Evolutionary conservation across 2,888 invertebrate species (phyloP), one percentile per base, ranked within the genome.

Genomic region (Idaea aversata): DNA sequence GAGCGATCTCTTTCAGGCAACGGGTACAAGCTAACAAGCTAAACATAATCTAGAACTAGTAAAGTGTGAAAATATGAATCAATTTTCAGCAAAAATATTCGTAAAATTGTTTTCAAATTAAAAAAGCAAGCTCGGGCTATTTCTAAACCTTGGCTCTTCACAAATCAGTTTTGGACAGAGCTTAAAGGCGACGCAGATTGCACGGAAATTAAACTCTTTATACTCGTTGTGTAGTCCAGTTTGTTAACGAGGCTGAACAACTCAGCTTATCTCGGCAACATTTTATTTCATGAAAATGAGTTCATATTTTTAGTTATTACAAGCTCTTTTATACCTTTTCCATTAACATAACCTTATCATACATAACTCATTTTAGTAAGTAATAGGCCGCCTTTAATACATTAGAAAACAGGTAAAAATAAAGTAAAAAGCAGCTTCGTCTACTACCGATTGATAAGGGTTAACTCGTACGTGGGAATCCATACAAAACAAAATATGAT

Each of bases 131-230:
- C 47, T 3, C 3, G 25, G 3, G 47, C 36, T 36, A 1, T 36
- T 7, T 5, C 6, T 47, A 13, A 47, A 7, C 47, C 47, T 47
- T 7, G 10, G 13, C 47, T 47, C 13, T 47, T 25, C 25, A 25
- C 25, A 25, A 25, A 25, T 25, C 25, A 25, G 25, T 25, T 25
- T 25, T 25, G 25, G 25, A 25, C 25, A 25, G 25, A 25, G 25
- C 25, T 25, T 47, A 47, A 13, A 13, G 3, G 47, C 13, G 10
- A 47, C 47, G 10, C 47, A 47, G 47, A 47, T 47, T 47, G 47
- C 47, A 47, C 47, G 47, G 47, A 47, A 47, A 47, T 47, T 47
- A 47, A 47, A 47, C 47, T 47, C 47, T 47, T 47, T 47, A 47
- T 47, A 47, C 47, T 47, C 7, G 47, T 13, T 6, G 47, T 47